Evolutionary conservation across 2,113 vertebrate genomes (phyloP).

Genomic region (Delphinapterus leucas): DNA sequence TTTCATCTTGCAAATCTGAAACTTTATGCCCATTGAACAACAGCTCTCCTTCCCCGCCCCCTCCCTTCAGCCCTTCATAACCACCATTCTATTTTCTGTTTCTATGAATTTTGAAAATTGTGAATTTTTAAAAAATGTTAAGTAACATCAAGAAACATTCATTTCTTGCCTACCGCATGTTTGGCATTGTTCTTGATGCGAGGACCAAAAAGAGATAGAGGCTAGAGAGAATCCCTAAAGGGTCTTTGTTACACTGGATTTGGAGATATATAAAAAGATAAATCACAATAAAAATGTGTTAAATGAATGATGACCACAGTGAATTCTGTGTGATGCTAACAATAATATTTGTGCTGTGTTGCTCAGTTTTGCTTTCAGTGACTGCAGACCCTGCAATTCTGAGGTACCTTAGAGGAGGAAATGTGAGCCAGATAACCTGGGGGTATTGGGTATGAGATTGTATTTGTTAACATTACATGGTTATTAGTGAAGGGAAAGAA

Average conservation of each 20-base stretch:
- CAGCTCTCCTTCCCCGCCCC: background rate
- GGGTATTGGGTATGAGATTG: background rate
- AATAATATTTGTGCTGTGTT: background rate
- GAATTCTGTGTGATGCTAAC: background rate
- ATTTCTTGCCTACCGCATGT: background rate
- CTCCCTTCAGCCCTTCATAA: background rate
- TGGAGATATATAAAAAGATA: background rate
- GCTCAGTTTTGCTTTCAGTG: background rate
- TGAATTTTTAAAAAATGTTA: background rate
- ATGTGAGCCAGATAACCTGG: background rate
- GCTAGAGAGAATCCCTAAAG: background rate
- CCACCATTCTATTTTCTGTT: background rate
- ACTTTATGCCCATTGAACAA: background rate
- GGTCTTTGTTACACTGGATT: background rate
- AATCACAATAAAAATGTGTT: background rate
- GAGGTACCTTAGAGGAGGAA: background rate
- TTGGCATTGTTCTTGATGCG: background rate
- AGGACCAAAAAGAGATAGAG: background rate
- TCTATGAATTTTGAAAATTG: conserved; percentile 16
- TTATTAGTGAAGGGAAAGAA: background rate
- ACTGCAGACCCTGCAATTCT: background rate
- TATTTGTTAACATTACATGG: background rate
- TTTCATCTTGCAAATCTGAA: background rate
- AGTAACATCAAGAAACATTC: background rate
- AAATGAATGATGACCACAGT: background rate